Evolutionary conservation across 2,888 invertebrate species (phyloP), one percentile per base, ranked within the genome.

Genomic region (Hemaris fuciformis): DNA sequence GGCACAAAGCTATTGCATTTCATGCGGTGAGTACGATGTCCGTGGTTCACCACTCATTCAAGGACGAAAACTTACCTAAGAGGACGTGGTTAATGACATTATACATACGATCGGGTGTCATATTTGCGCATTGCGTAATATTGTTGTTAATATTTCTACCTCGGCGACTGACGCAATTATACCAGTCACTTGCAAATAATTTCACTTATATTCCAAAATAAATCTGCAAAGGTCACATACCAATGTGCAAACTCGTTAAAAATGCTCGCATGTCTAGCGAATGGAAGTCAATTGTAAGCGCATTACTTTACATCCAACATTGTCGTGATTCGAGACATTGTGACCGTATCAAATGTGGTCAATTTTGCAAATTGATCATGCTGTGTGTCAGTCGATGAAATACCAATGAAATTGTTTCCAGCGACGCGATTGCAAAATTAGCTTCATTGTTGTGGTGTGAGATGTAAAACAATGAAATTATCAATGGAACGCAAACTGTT

Each of bases 391-490:
- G 69, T 70, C 68, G 75, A 67, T 70, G 71, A 76, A 75, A 75
- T 73, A 65, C 68, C 73, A 66, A 67, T 71, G 71, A 75, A 80
- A 82, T 78, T 76, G 76, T 76, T 77, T 75, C 76, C 67, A 77
- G 77, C 74, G 74, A 75, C 76, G 78, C 72, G 70, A 72, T 84
- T 83, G 79, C 81, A 76, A 78, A 75, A 81, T 72, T 72, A 70
- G 68, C 65, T 72, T 69, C 71, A 76, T 76, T 79, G 76, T 77
- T 71, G 70, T 74, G 68, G 72, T 69, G 72, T 73, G 70, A 65
- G 70, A 66, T 66, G 73, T 73, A 77, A 81, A 83, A 82, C 81
- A 83, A 82, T 80, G 74, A 72, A 80, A 80, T 80, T 75, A 79
- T 77, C 68, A 66, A 66, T 69, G 25, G 61, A 61, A 18, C 41